Percentiles rank a stretch among this genome's conserved stretches.
phyloP scores from a whole-genome alignment of 92 coral and sea anemone genomes.

The Umimayanthus kanabou region DNA sequence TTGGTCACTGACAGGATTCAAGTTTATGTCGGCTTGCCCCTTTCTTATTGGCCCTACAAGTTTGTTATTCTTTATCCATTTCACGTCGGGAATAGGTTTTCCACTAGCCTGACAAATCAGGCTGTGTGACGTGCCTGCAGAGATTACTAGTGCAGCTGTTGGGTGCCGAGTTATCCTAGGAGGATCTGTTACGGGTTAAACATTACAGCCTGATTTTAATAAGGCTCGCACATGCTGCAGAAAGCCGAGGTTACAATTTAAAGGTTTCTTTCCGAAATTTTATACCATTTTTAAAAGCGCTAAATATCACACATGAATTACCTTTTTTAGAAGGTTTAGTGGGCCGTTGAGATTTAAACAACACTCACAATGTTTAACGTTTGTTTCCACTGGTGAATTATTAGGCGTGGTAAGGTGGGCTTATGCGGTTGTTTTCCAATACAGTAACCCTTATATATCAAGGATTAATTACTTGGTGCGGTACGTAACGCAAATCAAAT shows the following conservation, averaged over 20 bases:
- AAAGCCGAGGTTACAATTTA: not conserved
- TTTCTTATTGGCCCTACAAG: constrained; percentile 42
- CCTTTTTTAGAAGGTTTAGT: no score
- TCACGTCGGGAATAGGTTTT: constrained; percentile 77
- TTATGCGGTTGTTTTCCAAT: no score
- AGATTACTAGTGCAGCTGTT: constrained; percentile 37
- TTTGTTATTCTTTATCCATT: constrained; percentile 66
- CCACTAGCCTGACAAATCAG: constrained; percentile 77
- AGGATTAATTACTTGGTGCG: no score
- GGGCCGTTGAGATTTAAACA: not conserved
- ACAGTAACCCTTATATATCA: no score
- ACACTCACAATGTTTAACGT: no score
- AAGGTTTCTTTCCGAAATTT: constrained; percentile 15
- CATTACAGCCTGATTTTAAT: not conserved
- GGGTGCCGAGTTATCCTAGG: constrained; percentile 62
- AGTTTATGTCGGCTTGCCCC: constrained; percentile 47
- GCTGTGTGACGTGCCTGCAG: constrained; percentile 54
- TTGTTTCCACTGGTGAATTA: not conserved
- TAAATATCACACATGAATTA: no score
- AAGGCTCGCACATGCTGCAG: not conserved
- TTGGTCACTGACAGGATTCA: constrained; percentile 64
- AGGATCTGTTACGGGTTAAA: constrained; percentile 62
- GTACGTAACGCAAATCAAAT: no score
- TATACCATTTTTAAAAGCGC: not conserved
- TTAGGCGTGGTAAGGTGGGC: no score